These are phyloP conservation scores for Phymanthus crucifer DNA, from an alignment of 92 coral and sea anemone species.

Conservation along the genomic window DNA sequence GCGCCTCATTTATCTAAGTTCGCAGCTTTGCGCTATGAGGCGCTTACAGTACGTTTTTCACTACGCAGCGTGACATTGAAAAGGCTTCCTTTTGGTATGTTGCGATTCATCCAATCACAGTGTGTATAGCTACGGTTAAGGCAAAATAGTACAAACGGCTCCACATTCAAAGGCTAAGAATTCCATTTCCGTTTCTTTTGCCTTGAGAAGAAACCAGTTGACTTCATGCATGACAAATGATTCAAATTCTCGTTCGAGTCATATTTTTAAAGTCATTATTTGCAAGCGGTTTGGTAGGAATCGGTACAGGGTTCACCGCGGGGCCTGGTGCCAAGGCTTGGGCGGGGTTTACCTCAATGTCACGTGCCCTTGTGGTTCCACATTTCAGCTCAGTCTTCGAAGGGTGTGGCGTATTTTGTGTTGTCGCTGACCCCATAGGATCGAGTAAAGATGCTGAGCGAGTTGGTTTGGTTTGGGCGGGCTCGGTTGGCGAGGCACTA, in stretches of 20 bases:
- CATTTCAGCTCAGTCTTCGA: conserved; percentile 18
- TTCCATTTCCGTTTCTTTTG: too few relatives aligned
- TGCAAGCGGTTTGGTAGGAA: conserved; percentile 17
- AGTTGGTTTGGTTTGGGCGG: conserved; percentile 29
- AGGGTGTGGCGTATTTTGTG: conserved; percentile 30
- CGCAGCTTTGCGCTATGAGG: too few relatives aligned
- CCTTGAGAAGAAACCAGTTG: neutral
- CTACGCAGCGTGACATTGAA: too few relatives aligned
- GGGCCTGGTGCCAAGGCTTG: conserved; percentile 53
- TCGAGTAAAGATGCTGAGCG: conserved; percentile 34
- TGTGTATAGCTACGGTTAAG: too few relatives aligned
- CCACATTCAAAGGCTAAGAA: too few relatives aligned
- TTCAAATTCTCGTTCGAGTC: conserved; percentile 21
- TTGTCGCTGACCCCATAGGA: conserved; percentile 16
- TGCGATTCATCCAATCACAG: too few relatives aligned
- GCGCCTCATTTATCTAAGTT: too few relatives aligned
- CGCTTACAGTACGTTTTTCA: too few relatives aligned
- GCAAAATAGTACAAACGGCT: too few relatives aligned
- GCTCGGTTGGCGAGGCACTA: conserved; percentile 31
- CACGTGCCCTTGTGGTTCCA: conserved; percentile 17
- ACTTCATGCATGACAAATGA: neutral
- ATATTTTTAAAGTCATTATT: conserved; percentile 4
- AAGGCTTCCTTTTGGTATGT: too few relatives aligned
- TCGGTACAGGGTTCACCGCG: conserved; percentile 26
- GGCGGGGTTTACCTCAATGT: conserved; percentile 33